Evolutionary conservation across 1,140 invertebrate species (phyloP).

Genomic region (Mycetomoellerius zeteki): DNA sequence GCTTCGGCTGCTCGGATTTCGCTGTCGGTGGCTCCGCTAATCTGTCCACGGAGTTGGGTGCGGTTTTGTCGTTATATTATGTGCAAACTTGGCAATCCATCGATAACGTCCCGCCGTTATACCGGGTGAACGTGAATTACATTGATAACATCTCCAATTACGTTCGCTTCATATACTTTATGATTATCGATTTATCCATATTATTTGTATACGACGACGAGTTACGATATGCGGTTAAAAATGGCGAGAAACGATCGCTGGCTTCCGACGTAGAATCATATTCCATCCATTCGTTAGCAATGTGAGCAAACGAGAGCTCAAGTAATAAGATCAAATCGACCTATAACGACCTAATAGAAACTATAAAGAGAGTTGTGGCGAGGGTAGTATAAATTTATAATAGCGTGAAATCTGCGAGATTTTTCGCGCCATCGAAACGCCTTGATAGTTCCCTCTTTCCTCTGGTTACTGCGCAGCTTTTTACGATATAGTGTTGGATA

Average conservation of each 20-base stretch:
- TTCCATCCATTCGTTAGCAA: neutral
- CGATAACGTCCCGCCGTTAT: constrained; percentile 56
- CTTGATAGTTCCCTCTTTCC: neutral
- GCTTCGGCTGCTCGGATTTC: constrained; percentile 59
- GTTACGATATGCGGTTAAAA: neutral
- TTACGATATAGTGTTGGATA: constrained; percentile 52
- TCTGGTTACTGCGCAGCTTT: constrained; percentile 27
- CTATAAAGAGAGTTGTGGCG: neutral
- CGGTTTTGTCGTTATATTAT: constrained; percentile 64
- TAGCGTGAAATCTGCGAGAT: constrained; percentile 21
- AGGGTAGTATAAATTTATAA: constrained; percentile 25
- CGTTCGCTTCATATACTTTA: constrained; percentile 32
- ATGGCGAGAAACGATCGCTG: neutral
- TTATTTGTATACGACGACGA: constrained; percentile 23
- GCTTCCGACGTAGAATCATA: neutral
- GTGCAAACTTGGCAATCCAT: constrained; percentile 63
- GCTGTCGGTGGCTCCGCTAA: constrained; percentile 47
- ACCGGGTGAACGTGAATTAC: constrained; percentile 49
- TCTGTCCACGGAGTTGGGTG: constrained; percentile 61
- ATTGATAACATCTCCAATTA: constrained; percentile 58
- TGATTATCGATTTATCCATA: constrained; percentile 51
- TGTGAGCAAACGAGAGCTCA: neutral
- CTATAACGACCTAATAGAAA: neutral
- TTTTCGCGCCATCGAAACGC: constrained; percentile 14
- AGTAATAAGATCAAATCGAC: constrained; percentile 3